Base-by-base conservation (phyloP, 2,797 vertebrate species). In the Staurois parvus region DNA sequence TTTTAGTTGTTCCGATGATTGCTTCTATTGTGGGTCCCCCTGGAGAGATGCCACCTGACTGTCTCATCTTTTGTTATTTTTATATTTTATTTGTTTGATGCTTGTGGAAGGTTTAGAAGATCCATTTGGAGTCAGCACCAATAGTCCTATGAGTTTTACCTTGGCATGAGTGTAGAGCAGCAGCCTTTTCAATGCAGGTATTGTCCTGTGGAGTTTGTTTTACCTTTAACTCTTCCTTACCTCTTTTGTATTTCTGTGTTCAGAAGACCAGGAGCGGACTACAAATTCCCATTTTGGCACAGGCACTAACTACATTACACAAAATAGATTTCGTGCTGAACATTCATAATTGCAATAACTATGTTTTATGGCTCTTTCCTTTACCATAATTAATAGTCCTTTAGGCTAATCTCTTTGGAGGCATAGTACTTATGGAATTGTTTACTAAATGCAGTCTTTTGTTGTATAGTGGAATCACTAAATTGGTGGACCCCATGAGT, bases 361-460 rank as follows among this genome's bases (percentile, higher is more conserved):
- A 37, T 37, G 30, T 83, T 81, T 87, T 83, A 83, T 64, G 69
- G 30, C 75, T 40, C 29, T 42, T 66, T 78, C 75, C 76, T 79
- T 83, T 83, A 73, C 40, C 75, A 83, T 83, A 87, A 83, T 87
- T 83, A 87, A 87, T 87, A 83, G 76, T 79, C 30, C 75, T 87
- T 87, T 87, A 83, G 69, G 69, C 74, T 83, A 83, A 86, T 86
- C 79, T 68, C 78, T 82, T 83, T 73, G 75, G 48, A 82, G 68
- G 59, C 75, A 37, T 72, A 82, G 66, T 72, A 67, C 67, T 72
- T 77, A 72, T 73, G 59, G n/a, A 79, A 68, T 42, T 87, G 85
- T 87, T 79, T 78, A 68, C 72, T 52, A 79, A 83, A 30, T 67
- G 30, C 32, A 40, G 67, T 77, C 28, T 59, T 42, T 67, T 78